phyloP scores from a whole-genome alignment of 2,797 vertebrate species.

The Spinus pinus region DNA sequence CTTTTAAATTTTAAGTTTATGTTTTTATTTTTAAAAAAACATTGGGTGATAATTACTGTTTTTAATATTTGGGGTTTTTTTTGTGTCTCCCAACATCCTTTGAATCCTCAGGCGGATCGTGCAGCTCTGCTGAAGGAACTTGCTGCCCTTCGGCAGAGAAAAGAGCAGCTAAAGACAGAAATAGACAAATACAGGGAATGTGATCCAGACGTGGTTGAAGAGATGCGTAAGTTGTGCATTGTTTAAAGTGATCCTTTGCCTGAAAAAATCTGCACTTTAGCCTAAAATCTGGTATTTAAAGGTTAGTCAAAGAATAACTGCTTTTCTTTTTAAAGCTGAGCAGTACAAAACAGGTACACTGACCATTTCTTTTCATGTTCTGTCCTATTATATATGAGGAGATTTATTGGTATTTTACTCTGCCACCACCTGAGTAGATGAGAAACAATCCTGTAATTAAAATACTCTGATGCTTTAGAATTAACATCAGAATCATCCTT shows the following conservation, averaged over 20 bases:
- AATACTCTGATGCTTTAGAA: not conserved
- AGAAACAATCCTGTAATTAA: not conserved
- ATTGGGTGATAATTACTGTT: not conserved
- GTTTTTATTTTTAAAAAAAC: not conserved
- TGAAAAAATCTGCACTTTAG: not conserved
- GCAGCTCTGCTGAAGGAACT: slow-evolving; percentile 80
- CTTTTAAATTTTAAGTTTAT: not conserved
- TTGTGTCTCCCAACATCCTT: not conserved
- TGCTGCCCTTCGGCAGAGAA: slow-evolving; percentile 78
- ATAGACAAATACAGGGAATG: slow-evolving; percentile 92
- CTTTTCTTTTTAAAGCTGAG: not conserved
- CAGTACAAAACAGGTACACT: not conserved
- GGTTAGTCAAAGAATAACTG: not conserved
- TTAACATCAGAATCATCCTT: not conserved
- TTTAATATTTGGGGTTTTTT: not conserved
- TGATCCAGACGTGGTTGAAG: slow-evolving; percentile 90
- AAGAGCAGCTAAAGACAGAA: slow-evolving; percentile 80
- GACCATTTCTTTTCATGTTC: not conserved
- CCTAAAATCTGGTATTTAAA: not conserved
- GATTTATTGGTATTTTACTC: not conserved
- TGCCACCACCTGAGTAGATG: not conserved
- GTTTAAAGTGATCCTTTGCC: not conserved
- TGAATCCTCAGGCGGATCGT: slow-evolving; percentile 81
- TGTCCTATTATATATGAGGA: not conserved
- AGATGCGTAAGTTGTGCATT: slow-evolving; percentile 87